Conservation (phyloP, 2,888 invertebrate genomes). For the Fabriciana adippe region DNA sequence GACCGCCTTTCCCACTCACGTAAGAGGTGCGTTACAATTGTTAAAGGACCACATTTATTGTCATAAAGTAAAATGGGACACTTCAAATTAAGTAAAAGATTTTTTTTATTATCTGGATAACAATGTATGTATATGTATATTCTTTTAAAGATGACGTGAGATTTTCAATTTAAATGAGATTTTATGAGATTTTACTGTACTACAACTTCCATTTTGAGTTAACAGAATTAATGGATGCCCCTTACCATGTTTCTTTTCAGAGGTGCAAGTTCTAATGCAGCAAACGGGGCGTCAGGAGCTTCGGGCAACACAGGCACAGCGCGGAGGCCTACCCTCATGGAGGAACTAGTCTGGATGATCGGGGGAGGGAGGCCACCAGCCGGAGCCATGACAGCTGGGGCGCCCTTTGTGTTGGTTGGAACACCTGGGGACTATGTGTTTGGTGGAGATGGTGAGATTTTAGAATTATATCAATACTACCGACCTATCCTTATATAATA, state of each 20-base stretch:
- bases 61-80: too few species aligned
- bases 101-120: too few species aligned
- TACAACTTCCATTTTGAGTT: too few species aligned
- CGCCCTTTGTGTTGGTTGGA: constrained; percentile 73
- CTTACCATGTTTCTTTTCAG: not conserved
- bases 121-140: too few species aligned
- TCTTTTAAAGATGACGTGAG: too few species aligned
- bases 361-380: constrained; percentile 60
- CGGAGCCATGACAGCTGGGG: constrained; percentile 64
- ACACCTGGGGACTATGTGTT: constrained; percentile 77
- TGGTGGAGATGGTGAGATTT: constrained; percentile 69
- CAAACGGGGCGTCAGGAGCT: constrained; percentile 9
- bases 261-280: constrained; percentile 1
- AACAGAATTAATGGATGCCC: not conserved
- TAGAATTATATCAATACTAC: not conserved
- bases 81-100: too few species aligned
- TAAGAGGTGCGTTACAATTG: too few species aligned
- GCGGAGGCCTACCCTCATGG: constrained; percentile 63
- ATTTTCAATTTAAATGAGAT: too few species aligned
- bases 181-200: too few species aligned
- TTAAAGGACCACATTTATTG: too few species aligned
- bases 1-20: too few species aligned
- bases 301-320: constrained; percentile 34
- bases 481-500: too few species aligned
- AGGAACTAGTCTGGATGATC: constrained; percentile 73